Base-by-base conservation (phyloP, 2,113 vertebrate genomes). In the Scopus umbretta region DNA sequence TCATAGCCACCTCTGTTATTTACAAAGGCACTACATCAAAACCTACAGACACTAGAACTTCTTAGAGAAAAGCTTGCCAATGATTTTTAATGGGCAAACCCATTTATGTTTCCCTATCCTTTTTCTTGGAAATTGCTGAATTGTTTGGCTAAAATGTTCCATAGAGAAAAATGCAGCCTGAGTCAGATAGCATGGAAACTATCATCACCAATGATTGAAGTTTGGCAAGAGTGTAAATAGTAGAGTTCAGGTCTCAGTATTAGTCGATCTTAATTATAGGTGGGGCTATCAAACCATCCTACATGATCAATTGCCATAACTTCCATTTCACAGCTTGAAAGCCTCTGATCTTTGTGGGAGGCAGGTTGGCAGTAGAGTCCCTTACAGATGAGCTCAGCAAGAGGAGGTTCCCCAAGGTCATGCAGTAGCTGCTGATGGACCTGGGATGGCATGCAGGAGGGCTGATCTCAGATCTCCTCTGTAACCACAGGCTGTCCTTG, bases 61-160 rank as follows among this genome's bases (percentile, higher is more conserved):
- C 49, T 65, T n/a, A 61, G 40, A 74, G 43, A 87, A 81, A 92
- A 79, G 5, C 10, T 53, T 79, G 27, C 36, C 52, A 49, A 38
- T 45, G 13, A 42, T 73, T 94, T 90, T 86, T 62, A 70, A 84
- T 45, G 21, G 34, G 34, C 73, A 76, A 96, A 56, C n/a, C 8
- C 36, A 15, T 82, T 87, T 91, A 40, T 86, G 86, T 80, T 94
- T 56, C 66, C 56, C 25, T 72, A 49, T 73, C 65, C 78, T 65
- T 91, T 92, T 95, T 66, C 95, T 88, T 93, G 94, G 95, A 96
- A 96, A 82, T 96, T 91, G 49, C 43, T 82, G 38, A 72, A 83
- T 27, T 32, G 4, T 80, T 93, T 94, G 80, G 47, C 65, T 96
- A 85, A 96, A 85, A 85, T 36, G 15, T 96, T 96, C 86, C 83